These are phyloP conservation scores for Acrocephalus arundinaceus DNA, from an alignment of 2,113 vertebrate species.

Conservation along the genomic window DNA sequence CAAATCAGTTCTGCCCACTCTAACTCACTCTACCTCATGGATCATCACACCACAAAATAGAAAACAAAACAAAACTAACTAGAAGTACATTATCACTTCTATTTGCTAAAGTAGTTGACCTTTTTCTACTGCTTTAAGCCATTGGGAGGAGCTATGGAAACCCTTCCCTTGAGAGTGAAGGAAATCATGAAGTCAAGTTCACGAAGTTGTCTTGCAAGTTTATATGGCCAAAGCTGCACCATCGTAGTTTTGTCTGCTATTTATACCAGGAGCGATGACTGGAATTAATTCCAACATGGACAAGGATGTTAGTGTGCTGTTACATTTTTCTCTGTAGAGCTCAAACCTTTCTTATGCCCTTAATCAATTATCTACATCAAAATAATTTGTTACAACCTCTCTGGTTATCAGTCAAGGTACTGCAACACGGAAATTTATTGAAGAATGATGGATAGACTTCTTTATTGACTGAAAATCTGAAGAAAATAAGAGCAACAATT, in stretches of 20 bases:
- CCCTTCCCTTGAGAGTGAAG: neutral
- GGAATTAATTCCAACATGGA: neutral
- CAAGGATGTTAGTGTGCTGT: neutral
- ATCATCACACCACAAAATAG: accelerated
- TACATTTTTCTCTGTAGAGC: neutral
- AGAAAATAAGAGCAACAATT: neutral
- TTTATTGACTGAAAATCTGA: neutral
- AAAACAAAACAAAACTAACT: neutral
- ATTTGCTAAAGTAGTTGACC: neutral
- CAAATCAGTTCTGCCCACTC: neutral
- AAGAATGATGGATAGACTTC: neutral
- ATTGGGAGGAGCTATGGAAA: neutral
- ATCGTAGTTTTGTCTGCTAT: neutral
- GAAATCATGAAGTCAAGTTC: neutral
- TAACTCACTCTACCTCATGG: too few species aligned
- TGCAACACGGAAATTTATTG: neutral
- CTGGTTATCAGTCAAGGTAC: neutral
- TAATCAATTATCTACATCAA: neutral
- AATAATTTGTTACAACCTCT: neutral
- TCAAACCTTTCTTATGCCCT: neutral
- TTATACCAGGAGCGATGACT: neutral
- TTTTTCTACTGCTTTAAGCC: neutral
- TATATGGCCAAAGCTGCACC: neutral
- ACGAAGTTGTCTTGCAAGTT: neutral
- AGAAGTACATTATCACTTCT: neutral